Evolutionary conservation across 2,888 invertebrate species (phyloP).

Genomic region (Aphrophora alni): DNA sequence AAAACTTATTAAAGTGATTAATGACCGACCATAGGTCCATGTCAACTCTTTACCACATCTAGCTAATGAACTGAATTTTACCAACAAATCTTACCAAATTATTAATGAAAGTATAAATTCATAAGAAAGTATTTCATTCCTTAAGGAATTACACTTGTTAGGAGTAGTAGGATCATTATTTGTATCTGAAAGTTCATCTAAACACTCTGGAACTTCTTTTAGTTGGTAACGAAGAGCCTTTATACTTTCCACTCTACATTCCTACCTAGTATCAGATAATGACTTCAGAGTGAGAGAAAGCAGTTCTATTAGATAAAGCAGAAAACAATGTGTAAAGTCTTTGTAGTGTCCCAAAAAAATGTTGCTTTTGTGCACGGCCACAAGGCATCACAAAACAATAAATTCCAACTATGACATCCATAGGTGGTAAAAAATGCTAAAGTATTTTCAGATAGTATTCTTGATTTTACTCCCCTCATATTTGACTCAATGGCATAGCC

Average conservation of each 20-base stretch:
- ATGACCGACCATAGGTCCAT: background rate
- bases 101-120: background rate
- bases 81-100: constrained; percentile 1
- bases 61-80: constrained; percentile 11
- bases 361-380: background rate
- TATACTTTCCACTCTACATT: background rate
- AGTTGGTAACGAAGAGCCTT: background rate
- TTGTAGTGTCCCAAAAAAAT: background rate
- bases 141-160: constrained; percentile 9
- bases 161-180: background rate
- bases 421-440: background rate
- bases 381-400: background rate
- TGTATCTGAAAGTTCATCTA: constrained; percentile 4
- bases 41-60: constrained; percentile 9
- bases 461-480: too few species aligned
- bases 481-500: background rate
- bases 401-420: constrained; percentile 6
- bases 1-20: constrained; percentile 13
- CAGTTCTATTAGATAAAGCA: too few species aligned
- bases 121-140: constrained; percentile 10
- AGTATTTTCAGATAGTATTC: background rate
- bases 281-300: too few species aligned
- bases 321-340: background rate
- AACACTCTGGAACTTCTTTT: constrained; percentile 12
- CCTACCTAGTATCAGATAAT: background rate